Evolutionary conservation across 2,797 vertebrate species (phyloP), one percentile per base, ranked within the genome.

Genomic region (Mastacembelus armatus): DNA sequence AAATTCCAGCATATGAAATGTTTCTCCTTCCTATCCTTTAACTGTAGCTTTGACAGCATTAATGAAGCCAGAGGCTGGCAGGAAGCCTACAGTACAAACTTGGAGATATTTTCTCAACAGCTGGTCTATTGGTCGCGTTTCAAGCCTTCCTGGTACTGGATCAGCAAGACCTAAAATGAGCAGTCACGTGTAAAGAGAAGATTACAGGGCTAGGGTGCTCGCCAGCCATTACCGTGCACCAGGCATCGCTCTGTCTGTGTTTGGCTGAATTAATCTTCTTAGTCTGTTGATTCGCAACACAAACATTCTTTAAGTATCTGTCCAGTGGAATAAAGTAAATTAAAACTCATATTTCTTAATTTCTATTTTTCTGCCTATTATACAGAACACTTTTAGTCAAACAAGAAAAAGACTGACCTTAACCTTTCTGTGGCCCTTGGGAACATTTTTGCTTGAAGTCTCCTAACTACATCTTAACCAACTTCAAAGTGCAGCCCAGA

Each of bases 91-190:
- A 14, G 26, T 33, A 2, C 22, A 59, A 24, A 52, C 55, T 42
- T 58, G 33, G 47, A 60, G 26, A 40, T 1, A 0, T 15, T 60
- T 10, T 30, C 3, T 27, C 18, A 27, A 11, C 58, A 45, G 26
- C 5, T 44, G 30, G 36, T 47, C 48, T 55, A 30, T 36, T 65
- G 52, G 65, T 36, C 30, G 42, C 0, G 0, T 50, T 47, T 27
- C 59, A 26, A 14, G 33, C 27, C 12, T 61, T 44, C 45, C 36
- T 64, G 18, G 11, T 33, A 7, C 50, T 38, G 29, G 24, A 45
- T 18, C n/a, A 63, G 14, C 15, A 35, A 27, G 11, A 49, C 50
- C 64, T 60, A 27, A 67, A 76, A 74, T 43, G 32, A 65, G 26
- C 43, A 63, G n/a, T 58, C 61, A 52, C 35, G 66, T 60, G 45